phyloP scores from a whole-genome alignment of 2,888 invertebrate genomes.

The Hermodice carunculata region DNA sequence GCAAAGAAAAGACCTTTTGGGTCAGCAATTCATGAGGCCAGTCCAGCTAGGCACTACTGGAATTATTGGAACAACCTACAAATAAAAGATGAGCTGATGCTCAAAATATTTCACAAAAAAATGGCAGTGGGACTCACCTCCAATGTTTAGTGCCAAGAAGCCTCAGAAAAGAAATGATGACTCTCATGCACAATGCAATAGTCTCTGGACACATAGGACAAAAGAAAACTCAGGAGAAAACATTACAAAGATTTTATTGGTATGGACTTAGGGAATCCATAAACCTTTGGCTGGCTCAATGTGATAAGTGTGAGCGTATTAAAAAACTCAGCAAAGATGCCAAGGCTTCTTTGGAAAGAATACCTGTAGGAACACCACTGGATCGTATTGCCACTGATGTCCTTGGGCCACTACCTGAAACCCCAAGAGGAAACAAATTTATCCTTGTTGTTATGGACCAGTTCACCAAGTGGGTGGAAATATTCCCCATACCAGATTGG shows the following conservation, averaged over 20 bases:
- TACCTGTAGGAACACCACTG: background rate
- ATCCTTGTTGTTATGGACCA: background rate
- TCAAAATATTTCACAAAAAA: no score
- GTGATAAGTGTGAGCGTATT: background rate
- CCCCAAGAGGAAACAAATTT: background rate
- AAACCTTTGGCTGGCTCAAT: background rate
- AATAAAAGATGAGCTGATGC: no score
- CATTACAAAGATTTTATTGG: background rate
- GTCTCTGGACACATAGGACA: background rate
- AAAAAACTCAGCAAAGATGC: background rate
- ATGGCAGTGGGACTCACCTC: no score
- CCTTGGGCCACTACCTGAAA: background rate
- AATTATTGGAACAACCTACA: no score
- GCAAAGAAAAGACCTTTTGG: no score
- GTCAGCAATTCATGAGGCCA: no score
- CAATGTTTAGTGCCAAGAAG: no score
- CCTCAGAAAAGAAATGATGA: no score
- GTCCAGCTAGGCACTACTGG: no score
- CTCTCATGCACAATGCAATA: no score
- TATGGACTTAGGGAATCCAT: background rate
- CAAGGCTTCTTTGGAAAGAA: background rate
- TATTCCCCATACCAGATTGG: background rate
- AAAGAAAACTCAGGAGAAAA: background rate
- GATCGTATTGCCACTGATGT: background rate
- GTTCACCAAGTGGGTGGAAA: background rate